A percentile compares a stretch with the other conserved stretches of the same genome.
phyloP scores from a whole-genome alignment of 1,140 invertebrate genomes.

The Nephila pilipes region DNA sequence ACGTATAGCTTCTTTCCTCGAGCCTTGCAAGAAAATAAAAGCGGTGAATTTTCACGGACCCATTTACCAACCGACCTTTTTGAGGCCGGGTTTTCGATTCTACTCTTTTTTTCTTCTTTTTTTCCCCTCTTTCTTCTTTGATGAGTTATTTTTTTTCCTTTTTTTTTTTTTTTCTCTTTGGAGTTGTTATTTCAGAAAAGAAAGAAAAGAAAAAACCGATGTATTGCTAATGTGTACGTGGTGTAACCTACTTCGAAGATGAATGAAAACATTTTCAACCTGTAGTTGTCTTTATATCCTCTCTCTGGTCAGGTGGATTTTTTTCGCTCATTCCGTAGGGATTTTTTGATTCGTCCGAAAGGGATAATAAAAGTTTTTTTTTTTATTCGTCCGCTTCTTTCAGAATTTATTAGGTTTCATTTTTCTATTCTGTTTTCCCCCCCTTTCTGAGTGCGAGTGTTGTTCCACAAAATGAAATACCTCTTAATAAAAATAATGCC shows the following conservation, averaged over 20 bases:
- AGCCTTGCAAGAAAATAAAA: slow-evolving; percentile 65
- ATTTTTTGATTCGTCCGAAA: neutral
- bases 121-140: neutral
- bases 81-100: slow-evolving; percentile 60
- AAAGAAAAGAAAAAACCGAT: neutral
- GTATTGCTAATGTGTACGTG: neutral
- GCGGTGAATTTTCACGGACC: slow-evolving; percentile 61
- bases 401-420: slow-evolving; percentile 12
- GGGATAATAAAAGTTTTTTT: neutral
- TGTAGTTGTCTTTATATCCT: neutral
- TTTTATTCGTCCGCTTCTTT: too few relatives aligned
- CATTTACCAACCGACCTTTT: slow-evolving; percentile 62
- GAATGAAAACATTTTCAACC: slow-evolving; percentile 38
- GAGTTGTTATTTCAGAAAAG: slow-evolving; percentile 19
- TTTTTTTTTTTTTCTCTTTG: neutral
- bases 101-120: slow-evolving; percentile 11
- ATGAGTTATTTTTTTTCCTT: neutral
- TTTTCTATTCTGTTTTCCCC: neutral
- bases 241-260: slow-evolving; percentile 30
- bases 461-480: slow-evolving; percentile 9
- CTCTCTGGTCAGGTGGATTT: neutral
- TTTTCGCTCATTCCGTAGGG: slow-evolving; percentile 12
- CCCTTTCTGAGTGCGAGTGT: neutral
- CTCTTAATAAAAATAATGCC: neutral
- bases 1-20: neutral